Base-by-base conservation (phyloP, 2,113 vertebrate species). In the Pantherophis guttatus region DNA sequence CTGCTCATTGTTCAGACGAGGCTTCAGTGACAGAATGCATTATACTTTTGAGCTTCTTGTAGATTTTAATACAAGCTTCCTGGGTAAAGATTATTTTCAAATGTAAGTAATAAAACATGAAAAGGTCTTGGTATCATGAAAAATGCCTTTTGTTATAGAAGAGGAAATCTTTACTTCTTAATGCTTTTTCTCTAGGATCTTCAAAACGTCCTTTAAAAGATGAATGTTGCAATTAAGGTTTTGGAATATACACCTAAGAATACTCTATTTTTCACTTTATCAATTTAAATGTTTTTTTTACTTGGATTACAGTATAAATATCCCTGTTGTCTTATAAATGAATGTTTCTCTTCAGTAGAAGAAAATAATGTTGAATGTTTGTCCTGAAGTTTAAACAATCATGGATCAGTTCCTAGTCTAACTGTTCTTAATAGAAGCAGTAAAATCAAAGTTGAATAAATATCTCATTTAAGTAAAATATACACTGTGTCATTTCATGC, bases 161-260 rank as follows among this genome's bases (percentile, higher is more conserved):
- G 0, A 91, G 62, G 87, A 93, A 75, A 92, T 70, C 88, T 86
- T 33, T 0, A 0, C 86, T 48, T 94, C 92, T 62, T 93, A 90
- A 95, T 92, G 13, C 24, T 21, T 94, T 89, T 57, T 88, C 86
- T 94, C 92, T 92, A 91, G 95, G 91, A 96, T 89, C 3, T 1
- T 94, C 95, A 97, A 96, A 94, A 97, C 96, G 95, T 93, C 94
- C 70, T 92, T 93, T 86, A 96, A 93, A 54, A 94, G 89, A 57
- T 4, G 0, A 88, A 91, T 91, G 91, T 92, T 93, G 94, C 94
- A 94, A 90, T 54, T 89, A 93, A 95, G 75, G 86, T 92, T 95
- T 95, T 93, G 94, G 58, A 96, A 93, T 93, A 94, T 0, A 1
- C 50, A 52, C 95, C 88, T 94, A 93, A 54, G 89, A 87, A 95